These are phyloP conservation scores for Amblyjoppa fuscipennis DNA, from an alignment of 2,888 invertebrate genomes.

Conservation along the genomic window DNA sequence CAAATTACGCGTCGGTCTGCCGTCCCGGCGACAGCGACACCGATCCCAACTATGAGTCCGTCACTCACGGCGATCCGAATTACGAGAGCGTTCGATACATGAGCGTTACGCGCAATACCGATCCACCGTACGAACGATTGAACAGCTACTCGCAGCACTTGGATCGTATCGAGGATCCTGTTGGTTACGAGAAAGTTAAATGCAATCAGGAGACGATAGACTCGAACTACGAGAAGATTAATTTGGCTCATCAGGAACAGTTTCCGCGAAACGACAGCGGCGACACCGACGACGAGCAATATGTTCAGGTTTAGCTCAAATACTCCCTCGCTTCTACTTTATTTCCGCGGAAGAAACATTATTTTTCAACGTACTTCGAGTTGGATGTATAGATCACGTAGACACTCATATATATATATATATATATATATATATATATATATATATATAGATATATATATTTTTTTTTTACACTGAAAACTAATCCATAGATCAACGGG, in stretches of 20 bases:
- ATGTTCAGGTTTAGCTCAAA: conserved; percentile 79
- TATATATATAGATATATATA: conserved; percentile 21
- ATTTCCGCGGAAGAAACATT: too few species aligned
- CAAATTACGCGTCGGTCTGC: conserved; percentile 87
- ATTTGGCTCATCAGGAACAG: conserved; percentile 57
- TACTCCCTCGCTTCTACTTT: background rate
- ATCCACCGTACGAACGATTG: conserved; percentile 86
- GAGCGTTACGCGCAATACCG: conserved; percentile 87
- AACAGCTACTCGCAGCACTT: conserved; percentile 72
- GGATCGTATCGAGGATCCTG: conserved; percentile 34
- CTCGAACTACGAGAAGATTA: conserved; percentile 76
- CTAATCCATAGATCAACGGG: conserved; percentile 8
- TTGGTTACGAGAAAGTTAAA: conserved; percentile 74
- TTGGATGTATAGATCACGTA: background rate
- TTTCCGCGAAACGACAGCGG: conserved; percentile 71
- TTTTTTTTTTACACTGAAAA: conserved; percentile 26
- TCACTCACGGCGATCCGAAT: conserved; percentile 90
- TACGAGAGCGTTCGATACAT: conserved; percentile 93
- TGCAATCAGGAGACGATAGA: conserved; percentile 66
- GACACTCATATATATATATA: background rate
- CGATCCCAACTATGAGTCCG: conserved; percentile 91
- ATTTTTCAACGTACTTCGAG: too few species aligned
- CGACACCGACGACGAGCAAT: conserved; percentile 82
- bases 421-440: conserved; percentile 19
- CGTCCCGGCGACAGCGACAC: conserved; percentile 89